Conservation (phyloP, 2,797 vertebrate species). For the Mormyrops boulengeri region DNA sequence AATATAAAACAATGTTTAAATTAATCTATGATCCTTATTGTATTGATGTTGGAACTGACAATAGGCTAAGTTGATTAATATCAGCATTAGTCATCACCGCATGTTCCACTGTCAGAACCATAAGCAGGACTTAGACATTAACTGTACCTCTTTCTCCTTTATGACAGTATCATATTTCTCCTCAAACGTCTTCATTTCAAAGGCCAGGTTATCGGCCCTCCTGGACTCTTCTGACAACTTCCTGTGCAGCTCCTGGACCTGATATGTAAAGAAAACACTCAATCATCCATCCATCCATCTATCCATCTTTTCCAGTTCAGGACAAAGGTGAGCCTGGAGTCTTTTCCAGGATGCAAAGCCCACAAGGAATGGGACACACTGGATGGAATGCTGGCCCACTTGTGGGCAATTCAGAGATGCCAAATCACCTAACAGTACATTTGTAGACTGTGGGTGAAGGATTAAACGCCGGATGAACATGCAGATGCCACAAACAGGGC, state of each 20-base stretch:
- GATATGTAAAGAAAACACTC: constrained; percentile 6
- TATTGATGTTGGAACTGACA: not conserved
- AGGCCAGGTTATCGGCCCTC: constrained; percentile 84
- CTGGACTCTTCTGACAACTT: constrained; percentile 87
- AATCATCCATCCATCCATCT: not conserved
- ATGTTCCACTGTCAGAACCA: not conserved
- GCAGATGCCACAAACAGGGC: not conserved
- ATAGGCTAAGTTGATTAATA: not conserved
- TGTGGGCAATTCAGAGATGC: not conserved
- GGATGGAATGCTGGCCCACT: not conserved
- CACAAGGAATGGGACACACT: not conserved
- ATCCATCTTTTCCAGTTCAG: not conserved
- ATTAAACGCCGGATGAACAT: not conserved
- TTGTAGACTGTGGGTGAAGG: not conserved
- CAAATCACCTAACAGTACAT: not conserved
- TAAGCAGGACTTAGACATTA: not conserved
- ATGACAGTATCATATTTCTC: constrained; percentile 83
- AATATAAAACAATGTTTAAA: not conserved
- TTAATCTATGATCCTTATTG: not conserved
- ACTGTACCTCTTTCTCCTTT: constrained; percentile 87
- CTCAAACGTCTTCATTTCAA: constrained; percentile 85
- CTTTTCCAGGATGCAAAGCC: not conserved
- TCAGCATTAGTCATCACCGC: not conserved
- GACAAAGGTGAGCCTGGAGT: not conserved
- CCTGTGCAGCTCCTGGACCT: constrained; percentile 89